These are phyloP conservation scores for Miichthys miiuy DNA, from an alignment of 2,797 vertebrate genomes.

Conservation along the genomic window DNA sequence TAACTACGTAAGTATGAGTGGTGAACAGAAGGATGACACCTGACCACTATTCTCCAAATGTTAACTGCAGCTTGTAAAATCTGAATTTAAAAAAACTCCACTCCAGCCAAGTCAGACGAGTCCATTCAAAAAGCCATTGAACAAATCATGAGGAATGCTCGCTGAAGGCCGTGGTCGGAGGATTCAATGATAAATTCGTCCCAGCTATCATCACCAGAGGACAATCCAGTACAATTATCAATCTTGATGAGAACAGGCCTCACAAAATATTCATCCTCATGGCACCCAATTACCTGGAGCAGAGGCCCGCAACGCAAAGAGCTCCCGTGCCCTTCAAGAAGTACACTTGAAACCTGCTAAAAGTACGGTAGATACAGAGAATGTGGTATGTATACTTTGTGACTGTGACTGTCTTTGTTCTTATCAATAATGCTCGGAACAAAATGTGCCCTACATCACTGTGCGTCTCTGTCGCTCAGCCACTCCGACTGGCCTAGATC, in stretches of 20 bases:
- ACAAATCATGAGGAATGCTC: constrained; percentile 61
- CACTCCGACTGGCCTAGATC: constrained; percentile 71
- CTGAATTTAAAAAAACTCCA: constrained; percentile 5
- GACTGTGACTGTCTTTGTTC: constrained; percentile 60
- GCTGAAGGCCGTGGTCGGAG: not conserved
- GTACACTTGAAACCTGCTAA: constrained; percentile 6
- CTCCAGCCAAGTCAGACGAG: constrained; percentile 34
- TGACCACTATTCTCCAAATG: constrained; percentile 27
- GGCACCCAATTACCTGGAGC: constrained; percentile 65
- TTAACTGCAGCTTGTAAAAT: constrained; percentile 33
- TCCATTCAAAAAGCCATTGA: constrained; percentile 33
- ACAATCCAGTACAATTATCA: constrained; percentile 66
- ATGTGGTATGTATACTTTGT: not conserved
- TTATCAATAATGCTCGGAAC: constrained; percentile 56
- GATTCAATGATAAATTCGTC: constrained; percentile 46
- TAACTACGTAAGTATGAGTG: constrained; percentile 20
- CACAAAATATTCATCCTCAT: constrained; percentile 64
- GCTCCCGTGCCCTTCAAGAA: constrained; percentile 52
- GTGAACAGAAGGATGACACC: constrained; percentile 22
- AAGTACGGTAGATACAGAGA: not conserved
- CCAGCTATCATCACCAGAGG: constrained; percentile 56
- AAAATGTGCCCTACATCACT: constrained; percentile 63
- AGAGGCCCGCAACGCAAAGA: constrained; percentile 36
- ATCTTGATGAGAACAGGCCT: constrained; percentile 66
- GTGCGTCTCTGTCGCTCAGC: constrained; percentile 43